Percentiles rank a stretch among this genome's conserved stretches.
Evolutionary conservation across 1,140 invertebrate species (phyloP).

Genomic region (Trachymyrmex cornetzi): DNA sequence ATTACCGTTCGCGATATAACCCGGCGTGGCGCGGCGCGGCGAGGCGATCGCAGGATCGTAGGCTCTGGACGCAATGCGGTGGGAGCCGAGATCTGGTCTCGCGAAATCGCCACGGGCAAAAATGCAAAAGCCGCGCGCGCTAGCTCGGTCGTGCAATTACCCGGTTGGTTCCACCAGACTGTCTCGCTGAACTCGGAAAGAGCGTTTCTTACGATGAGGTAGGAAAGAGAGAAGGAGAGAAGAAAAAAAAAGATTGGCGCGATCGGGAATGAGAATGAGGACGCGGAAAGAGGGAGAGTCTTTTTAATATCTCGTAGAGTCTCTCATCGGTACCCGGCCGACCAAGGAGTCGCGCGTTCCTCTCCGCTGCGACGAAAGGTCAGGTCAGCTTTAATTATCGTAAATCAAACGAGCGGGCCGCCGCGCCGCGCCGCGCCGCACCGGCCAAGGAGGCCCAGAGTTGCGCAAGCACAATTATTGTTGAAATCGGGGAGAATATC

Average conservation of each 20-base stretch:
- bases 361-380: conserved; percentile 80
- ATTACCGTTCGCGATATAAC: conserved; percentile 68
- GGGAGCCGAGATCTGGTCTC: conserved; percentile 56
- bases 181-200: conserved; percentile 29
- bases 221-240: background rate
- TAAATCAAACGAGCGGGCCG: conserved; percentile 83
- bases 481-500: conserved; percentile 74
- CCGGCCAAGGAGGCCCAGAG: conserved; percentile 67
- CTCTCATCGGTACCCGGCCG: conserved; percentile 68
- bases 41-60: conserved; percentile 61
- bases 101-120: conserved; percentile 73
- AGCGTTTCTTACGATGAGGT: conserved; percentile 19
- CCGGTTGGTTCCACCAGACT: conserved; percentile 71
- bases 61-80: conserved; percentile 20
- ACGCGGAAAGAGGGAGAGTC: conserved; percentile 29
- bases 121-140: conserved; percentile 73
- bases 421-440: conserved; percentile 64
- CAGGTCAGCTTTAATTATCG: conserved; percentile 85
- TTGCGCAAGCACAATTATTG: conserved; percentile 78
- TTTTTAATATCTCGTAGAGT: conserved; percentile 69
- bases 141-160: conserved; percentile 74
- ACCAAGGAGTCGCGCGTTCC: conserved; percentile 60
- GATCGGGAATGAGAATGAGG: conserved; percentile 22
- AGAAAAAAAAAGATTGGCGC: background rate
- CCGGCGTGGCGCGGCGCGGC: conserved; percentile 20